phyloP scores from a whole-genome alignment of 2,113 vertebrate species.

The Pseudorectes ferrugineus region DNA sequence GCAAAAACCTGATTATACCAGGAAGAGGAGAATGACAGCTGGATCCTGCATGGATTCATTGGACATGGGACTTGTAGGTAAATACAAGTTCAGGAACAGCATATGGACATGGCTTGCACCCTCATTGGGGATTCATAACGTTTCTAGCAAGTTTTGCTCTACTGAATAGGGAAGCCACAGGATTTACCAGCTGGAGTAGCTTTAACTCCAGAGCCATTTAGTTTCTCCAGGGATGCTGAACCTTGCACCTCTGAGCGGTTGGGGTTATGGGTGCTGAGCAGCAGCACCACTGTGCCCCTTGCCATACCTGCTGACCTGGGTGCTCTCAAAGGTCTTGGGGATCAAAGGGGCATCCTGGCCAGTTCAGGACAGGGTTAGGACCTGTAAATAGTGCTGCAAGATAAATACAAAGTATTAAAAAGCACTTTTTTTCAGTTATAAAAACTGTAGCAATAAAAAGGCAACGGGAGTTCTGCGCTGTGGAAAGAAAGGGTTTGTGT shows the following conservation, averaged over 20 bases:
- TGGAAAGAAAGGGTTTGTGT: background rate
- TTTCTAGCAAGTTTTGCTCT: background rate
- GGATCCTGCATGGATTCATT: background rate
- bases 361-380: background rate
- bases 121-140: background rate
- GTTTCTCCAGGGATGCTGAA: background rate
- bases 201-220: background rate
- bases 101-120: background rate
- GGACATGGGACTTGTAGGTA: background rate
- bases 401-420: background rate
- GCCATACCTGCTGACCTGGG: background rate
- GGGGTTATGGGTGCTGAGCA: background rate
- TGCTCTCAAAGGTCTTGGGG: background rate
- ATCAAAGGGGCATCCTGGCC: background rate
- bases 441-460: background rate
- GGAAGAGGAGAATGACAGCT: background rate
- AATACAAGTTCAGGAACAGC: background rate
- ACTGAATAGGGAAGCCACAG: background rate
- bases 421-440: background rate
- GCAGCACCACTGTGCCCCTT: background rate
- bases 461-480: background rate
- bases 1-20: background rate
- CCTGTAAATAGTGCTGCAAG: background rate
- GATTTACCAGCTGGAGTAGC: background rate
- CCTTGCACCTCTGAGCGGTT: background rate